Evolutionary conservation across 2,113 vertebrate genomes (phyloP).

Genomic region (rat (Rattus norvegicus)): DNA sequence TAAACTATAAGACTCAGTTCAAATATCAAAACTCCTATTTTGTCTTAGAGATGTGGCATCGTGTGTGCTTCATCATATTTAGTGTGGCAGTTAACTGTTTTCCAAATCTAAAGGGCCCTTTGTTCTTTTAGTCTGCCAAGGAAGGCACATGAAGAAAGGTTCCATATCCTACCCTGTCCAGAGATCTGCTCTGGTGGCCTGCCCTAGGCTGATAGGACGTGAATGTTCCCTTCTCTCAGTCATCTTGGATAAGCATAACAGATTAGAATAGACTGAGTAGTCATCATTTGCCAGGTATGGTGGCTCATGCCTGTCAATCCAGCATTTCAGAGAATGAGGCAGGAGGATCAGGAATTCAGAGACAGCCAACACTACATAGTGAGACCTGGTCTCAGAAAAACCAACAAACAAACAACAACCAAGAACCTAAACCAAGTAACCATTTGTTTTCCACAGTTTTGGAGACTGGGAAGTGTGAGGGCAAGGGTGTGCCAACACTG

Average conservation of each 20-base stretch:
- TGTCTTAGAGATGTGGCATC: background rate
- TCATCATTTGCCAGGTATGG: background rate
- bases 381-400: background rate
- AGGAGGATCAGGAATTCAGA: background rate
- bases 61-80: background rate
- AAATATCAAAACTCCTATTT: background rate
- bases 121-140: background rate
- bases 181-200: background rate
- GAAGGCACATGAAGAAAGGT: background rate
- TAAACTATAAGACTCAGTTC: constrained; percentile 9
- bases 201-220: background rate
- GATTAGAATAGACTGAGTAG: background rate
- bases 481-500: background rate
- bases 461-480: background rate
- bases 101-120: background rate
- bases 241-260: background rate
- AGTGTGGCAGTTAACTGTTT: background rate
- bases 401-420: too few species aligned
- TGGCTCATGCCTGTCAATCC: background rate
- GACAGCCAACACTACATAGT: background rate
- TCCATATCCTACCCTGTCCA: background rate
- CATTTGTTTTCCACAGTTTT: background rate
- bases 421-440: background rate
- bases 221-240: background rate
- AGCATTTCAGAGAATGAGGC: background rate